Evolutionary conservation across 2,888 invertebrate genomes (phyloP).

Genomic region (Ellobium chinense): DNA sequence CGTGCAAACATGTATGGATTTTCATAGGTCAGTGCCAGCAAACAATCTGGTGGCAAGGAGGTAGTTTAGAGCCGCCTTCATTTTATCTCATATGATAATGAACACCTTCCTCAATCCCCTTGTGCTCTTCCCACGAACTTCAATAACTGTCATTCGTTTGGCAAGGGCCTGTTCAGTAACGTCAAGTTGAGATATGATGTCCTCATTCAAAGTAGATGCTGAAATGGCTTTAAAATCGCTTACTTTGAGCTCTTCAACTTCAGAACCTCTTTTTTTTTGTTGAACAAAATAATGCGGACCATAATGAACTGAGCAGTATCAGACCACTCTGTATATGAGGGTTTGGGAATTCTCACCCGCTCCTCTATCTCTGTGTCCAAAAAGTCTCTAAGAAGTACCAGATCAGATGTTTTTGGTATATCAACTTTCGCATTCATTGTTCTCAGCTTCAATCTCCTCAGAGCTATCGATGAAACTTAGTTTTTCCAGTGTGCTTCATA

Average conservation of each 20-base stretch:
- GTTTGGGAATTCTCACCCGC: background rate
- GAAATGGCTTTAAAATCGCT: background rate
- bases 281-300: background rate
- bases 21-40: too few relatives aligned
- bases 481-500: slow-evolving; percentile 4
- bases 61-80: too few relatives aligned
- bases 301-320: background rate
- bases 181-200: background rate
- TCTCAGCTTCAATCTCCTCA: background rate
- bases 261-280: slow-evolving; percentile 8
- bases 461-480: background rate
- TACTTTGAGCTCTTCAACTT: slow-evolving; percentile 1
- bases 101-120: too few relatives aligned
- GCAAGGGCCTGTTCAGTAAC: background rate
- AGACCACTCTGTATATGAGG: background rate
- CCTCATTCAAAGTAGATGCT: background rate
- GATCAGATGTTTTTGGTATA: background rate
- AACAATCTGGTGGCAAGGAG: too few relatives aligned
- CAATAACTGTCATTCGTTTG: slow-evolving; percentile 20
- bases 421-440: background rate
- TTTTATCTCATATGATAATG: background rate
- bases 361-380: background rate
- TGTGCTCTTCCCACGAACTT: slow-evolving; percentile 27
- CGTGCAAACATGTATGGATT: background rate
- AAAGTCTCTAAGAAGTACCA: background rate